Conservation (phyloP, 1,140 invertebrate species). For the Carposina sasakii region DNA sequence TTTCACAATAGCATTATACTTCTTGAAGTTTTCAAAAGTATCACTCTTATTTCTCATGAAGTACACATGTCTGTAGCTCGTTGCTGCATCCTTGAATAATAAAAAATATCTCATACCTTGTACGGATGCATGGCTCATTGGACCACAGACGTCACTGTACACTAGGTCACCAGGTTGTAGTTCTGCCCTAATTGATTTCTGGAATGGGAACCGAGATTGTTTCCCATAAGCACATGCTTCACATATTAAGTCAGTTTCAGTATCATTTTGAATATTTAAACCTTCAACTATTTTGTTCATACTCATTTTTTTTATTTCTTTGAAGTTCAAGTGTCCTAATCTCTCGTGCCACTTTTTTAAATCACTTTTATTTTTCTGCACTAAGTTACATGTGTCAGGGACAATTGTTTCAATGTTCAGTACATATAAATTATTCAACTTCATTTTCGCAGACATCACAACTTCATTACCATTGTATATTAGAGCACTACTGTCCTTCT, state of each 20-base stretch:
- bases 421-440: slow-evolving; percentile 26
- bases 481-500: slow-evolving; percentile 18
- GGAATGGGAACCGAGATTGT: slow-evolving; percentile 31
- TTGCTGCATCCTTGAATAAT: slow-evolving; percentile 58
- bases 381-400: slow-evolving; percentile 19
- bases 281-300: slow-evolving; percentile 4
- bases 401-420: slow-evolving; percentile 21
- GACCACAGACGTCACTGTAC: slow-evolving; percentile 59
- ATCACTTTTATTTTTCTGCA: slow-evolving; percentile 19
- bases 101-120: slow-evolving; percentile 59
- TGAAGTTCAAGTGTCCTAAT: slow-evolving; percentile 30
- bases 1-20: slow-evolving; percentile 33
- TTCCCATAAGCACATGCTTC: slow-evolving; percentile 50
- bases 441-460: slow-evolving; percentile 19
- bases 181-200: slow-evolving; percentile 20
- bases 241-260: slow-evolving; percentile 50
- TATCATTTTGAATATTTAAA: too few species aligned
- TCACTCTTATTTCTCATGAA: slow-evolving; percentile 58
- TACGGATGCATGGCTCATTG: slow-evolving; percentile 43
- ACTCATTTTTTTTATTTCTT: slow-evolving; percentile 15
- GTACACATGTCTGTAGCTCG: slow-evolving; percentile 50
- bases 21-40: slow-evolving; percentile 37
- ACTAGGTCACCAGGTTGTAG: slow-evolving; percentile 41
- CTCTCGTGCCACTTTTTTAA: slow-evolving; percentile 33
- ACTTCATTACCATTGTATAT: slow-evolving; percentile 22